These are phyloP conservation scores for Tamias sibiricus DNA, from an alignment of 2,113 vertebrate genomes.

Conservation along the genomic window DNA sequence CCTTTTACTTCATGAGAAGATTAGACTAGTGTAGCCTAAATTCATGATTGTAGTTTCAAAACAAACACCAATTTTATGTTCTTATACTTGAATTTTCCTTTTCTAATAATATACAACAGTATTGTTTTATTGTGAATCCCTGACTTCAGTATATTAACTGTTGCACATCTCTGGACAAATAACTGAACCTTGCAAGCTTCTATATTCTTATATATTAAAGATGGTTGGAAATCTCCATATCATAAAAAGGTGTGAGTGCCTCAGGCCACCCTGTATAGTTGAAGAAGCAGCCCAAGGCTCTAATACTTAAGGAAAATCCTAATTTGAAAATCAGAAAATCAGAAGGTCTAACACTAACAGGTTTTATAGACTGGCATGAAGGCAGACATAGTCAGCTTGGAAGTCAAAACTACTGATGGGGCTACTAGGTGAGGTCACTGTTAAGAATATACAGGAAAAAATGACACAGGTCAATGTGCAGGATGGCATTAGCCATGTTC, in stretches of 20 bases:
- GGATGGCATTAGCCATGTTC: not conserved
- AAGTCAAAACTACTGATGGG: not conserved
- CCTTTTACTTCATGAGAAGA: not conserved
- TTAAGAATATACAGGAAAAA: not conserved
- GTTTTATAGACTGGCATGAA: not conserved
- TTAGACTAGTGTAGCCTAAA: not conserved
- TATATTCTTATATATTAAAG: not conserved
- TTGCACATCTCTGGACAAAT: not conserved
- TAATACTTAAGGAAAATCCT: constrained; percentile 40
- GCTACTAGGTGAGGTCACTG: not conserved
- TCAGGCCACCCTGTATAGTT: not conserved
- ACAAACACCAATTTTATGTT: not conserved
- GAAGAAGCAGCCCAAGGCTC: not conserved
- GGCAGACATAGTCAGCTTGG: fast-evolving
- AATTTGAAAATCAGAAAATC: constrained; percentile 46
- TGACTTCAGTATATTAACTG: not conserved
- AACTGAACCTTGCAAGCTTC: not conserved
- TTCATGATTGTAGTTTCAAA: not conserved
- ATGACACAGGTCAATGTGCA: not conserved
- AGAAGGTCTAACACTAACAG: not conserved
- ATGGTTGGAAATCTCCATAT: not conserved
- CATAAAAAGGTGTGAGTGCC: not conserved
- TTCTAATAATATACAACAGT: not conserved
- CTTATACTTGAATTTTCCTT: not conserved
- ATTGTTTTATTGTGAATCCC: constrained; percentile 28